Evolutionary conservation across 2,888 invertebrate genomes (phyloP).

Genomic region (Drosophila subquinaria): DNA sequence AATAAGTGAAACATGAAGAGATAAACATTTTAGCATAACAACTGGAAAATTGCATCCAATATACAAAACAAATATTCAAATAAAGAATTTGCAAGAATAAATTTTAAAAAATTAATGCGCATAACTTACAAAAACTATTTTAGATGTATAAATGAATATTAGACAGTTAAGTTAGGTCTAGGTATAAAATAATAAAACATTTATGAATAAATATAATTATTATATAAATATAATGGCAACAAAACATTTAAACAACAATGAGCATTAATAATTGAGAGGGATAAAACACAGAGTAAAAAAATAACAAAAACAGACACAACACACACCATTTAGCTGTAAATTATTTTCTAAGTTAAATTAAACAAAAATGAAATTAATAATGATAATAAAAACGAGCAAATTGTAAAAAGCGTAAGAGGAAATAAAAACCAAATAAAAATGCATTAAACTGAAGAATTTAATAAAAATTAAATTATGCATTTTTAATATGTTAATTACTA

Average conservation of each 20-base stretch:
- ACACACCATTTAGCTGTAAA: constrained; percentile 50
- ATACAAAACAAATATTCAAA: constrained; percentile 47
- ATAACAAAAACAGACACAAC: constrained; percentile 10
- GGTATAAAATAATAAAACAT: constrained; percentile 43
- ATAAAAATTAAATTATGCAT: constrained; percentile 67
- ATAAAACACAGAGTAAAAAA: constrained; percentile 33
- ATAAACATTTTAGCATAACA: constrained; percentile 64
- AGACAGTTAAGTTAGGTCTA: constrained; percentile 57
- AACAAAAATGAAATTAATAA: constrained; percentile 43
- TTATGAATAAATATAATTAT: constrained; percentile 26
- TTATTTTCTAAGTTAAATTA: constrained; percentile 57
- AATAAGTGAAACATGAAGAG: constrained; percentile 22
- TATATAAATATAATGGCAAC: constrained; percentile 41
- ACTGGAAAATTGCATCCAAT: constrained; percentile 49
- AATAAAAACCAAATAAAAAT: constrained; percentile 68
- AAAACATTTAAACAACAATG: constrained; percentile 58
- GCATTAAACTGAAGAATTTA: constrained; percentile 78
- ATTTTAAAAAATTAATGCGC: constrained; percentile 34
- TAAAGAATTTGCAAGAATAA: constrained; percentile 42
- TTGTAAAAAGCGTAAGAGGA: constrained; percentile 67
- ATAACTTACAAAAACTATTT: constrained; percentile 55
- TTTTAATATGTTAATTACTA: constrained; percentile 25
- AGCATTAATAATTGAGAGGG: constrained; percentile 50
- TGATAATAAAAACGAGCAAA: constrained; percentile 54
- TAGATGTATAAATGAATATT: constrained; percentile 58